phyloP scores from a whole-genome alignment of 2,888 invertebrate species.

The Mythimna loreyi region DNA sequence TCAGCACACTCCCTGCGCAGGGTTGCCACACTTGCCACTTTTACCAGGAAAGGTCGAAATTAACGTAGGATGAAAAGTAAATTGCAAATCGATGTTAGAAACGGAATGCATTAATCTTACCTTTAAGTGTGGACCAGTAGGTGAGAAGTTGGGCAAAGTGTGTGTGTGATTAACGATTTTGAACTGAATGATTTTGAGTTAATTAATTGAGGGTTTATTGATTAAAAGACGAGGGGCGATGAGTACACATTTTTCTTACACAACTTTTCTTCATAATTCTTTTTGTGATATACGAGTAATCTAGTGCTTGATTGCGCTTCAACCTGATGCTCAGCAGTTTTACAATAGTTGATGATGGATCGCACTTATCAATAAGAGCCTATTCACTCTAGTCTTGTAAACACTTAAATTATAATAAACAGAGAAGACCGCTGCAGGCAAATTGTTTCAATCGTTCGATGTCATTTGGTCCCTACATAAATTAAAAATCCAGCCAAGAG shows the following conservation, averaged over 20 bases:
- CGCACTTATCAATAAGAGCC: too few species aligned
- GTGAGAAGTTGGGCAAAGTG: slow-evolving; percentile 19
- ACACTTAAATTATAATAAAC: too few species aligned
- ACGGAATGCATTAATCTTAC: slow-evolving; percentile 51
- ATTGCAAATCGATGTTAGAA: slow-evolving; percentile 52
- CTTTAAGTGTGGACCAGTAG: slow-evolving; percentile 18
- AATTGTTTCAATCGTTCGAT: too few species aligned
- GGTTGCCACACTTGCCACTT: slow-evolving; percentile 21
- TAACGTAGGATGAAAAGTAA: slow-evolving; percentile 49
- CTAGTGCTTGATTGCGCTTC: too few species aligned
- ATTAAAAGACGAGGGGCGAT: background rate
- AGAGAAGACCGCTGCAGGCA: too few species aligned
- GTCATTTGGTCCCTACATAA: too few species aligned
- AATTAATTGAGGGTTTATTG: slow-evolving; percentile 20
- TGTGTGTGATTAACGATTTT: slow-evolving; percentile 39
- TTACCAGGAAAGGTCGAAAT: slow-evolving; percentile 25
- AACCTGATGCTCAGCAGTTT: too few species aligned
- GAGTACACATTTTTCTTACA: background rate
- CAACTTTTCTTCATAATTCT: too few species aligned
- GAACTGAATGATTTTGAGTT: slow-evolving; percentile 3
- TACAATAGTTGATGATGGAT: too few species aligned
- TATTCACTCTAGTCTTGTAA: too few species aligned
- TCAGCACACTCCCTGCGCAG: slow-evolving; percentile 36
- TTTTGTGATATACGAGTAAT: too few species aligned
- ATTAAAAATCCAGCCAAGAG: too few species aligned